Evolutionary conservation across 64 coral and sea anemone species (phyloP), one percentile per base, ranked within the genome.

Genomic region (Acropora yongei): DNA sequence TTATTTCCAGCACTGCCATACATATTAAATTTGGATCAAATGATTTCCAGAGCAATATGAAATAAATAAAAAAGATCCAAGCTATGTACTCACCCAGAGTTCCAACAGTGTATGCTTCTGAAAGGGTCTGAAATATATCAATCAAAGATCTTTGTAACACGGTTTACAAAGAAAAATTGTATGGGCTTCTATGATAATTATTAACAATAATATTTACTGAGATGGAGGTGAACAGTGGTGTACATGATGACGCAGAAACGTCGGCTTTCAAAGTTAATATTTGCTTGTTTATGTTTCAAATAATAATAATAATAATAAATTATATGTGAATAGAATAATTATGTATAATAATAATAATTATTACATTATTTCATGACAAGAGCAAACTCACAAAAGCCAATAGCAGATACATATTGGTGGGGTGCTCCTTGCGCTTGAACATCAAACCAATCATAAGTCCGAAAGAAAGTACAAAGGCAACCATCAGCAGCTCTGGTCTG

Each of bases 351-450:
- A 44, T 44, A 17, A 46, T 46, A 39, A 86, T n/a, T n/a, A n/a
- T 14, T 13, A 63, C 11, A 63, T 14, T 63, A 13, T 63, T 13
- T 11, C 16, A 63, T 2, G 10, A 63, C 60, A 63, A 63, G 16
- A 61, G 5, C 19, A 3, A 16, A 79, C 97, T 99, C 92, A 99
- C 97, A 94, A 99, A 99, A 14, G 91, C 97, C 57, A 96, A 83
- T 8, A 99, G 94, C 45, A 99, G 91, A 60, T 99, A 99, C 88
- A 99, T 89, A 45, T 99, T 99, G 6, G 88, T 88, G 44, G 97
- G 97, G 57, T 90, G 89, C 41, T 99, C 97, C 73, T 92, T 82
- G 14, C 97, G 92, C 50, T 99, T 99, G 47, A 99, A 91, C 63
- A 95, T 88, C 88, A 99, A 74, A 12, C 87, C 94, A 89, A 99